Percentiles rank a stretch among this genome's conserved stretches.
Evolutionary conservation across 2,797 vertebrate species (phyloP).

Genomic region (Peromyscus eremicus): DNA sequence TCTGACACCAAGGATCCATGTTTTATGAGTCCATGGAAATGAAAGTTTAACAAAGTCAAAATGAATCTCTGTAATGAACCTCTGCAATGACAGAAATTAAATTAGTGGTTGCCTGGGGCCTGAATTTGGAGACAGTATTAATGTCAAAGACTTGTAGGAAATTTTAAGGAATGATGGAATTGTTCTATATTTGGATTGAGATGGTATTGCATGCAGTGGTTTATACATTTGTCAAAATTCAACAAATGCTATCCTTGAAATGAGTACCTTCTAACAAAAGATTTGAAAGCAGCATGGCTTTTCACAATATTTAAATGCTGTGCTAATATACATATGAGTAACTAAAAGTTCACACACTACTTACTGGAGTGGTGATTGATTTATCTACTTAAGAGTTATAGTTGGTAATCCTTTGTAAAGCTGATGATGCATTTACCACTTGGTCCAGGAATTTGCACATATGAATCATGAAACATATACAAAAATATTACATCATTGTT

Average conservation of each 20-base stretch:
- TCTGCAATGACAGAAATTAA: conserved; percentile 7
- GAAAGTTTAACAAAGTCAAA: conserved; percentile 7
- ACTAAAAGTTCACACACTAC: not conserved
- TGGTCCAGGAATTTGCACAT: not conserved
- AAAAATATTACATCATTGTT: conserved; percentile 16
- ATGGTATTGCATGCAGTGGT: not conserved
- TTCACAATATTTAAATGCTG: not conserved
- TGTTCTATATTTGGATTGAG: not conserved
- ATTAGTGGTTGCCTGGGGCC: not conserved
- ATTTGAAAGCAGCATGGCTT: not conserved
- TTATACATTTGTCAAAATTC: not conserved
- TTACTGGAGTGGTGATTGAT: not conserved
- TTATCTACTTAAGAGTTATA: not conserved
- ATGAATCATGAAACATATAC: not conserved
- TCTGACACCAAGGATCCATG: not conserved
- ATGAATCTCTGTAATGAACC: not conserved
- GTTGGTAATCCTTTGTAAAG: not conserved
- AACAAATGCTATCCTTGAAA: not conserved
- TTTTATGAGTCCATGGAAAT: not conserved
- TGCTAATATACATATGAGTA: not conserved
- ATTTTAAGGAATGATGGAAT: not conserved
- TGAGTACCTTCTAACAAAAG: not conserved
- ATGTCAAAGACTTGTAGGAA: conserved; percentile 1
- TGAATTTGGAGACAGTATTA: not conserved
- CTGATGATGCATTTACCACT: not conserved